Conservation (phyloP, 2,888 invertebrate genomes). For the Stegana nigrithorax region DNA sequence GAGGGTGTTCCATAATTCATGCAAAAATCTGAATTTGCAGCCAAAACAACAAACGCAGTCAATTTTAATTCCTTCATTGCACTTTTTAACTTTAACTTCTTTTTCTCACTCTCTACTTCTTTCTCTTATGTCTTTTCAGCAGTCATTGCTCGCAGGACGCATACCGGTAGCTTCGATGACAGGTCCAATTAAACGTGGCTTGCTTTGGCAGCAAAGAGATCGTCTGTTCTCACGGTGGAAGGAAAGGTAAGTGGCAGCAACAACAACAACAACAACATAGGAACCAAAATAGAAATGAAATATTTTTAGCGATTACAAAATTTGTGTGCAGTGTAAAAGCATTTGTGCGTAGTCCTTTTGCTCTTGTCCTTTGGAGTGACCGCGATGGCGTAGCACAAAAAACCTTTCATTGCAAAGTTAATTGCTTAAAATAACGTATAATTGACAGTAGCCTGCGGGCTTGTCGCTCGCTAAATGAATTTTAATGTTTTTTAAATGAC, state of each 20-base stretch:
- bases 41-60: too few species aligned
- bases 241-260: constrained; percentile 68
- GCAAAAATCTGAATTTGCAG: too few species aligned
- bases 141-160: constrained; percentile 66
- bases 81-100: too few species aligned
- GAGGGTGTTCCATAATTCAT: too few species aligned
- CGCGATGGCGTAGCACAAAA: too few species aligned
- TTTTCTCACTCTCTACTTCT: too few species aligned
- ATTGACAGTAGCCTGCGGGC: constrained; percentile 46
- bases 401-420: constrained; percentile 39
- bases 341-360: neutral
- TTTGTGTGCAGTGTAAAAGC: constrained; percentile 14
- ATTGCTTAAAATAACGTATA: constrained; percentile 52
- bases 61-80: too few species aligned
- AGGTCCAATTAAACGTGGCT: constrained; percentile 75
- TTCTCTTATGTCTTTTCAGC: too few species aligned
- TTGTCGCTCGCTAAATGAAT: constrained; percentile 9
- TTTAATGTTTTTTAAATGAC: constrained; percentile 7
- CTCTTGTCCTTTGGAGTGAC: too few species aligned
- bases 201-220: constrained; percentile 76
- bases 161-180: constrained; percentile 70
- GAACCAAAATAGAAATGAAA: constrained; percentile 18
- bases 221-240: constrained; percentile 76
- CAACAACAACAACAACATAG: neutral
- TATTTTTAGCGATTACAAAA: constrained; percentile 32